These are phyloP conservation scores for Forbesichthys papilliferus DNA, from an alignment of 2,113 vertebrate species.

Conservation along the genomic window DNA sequence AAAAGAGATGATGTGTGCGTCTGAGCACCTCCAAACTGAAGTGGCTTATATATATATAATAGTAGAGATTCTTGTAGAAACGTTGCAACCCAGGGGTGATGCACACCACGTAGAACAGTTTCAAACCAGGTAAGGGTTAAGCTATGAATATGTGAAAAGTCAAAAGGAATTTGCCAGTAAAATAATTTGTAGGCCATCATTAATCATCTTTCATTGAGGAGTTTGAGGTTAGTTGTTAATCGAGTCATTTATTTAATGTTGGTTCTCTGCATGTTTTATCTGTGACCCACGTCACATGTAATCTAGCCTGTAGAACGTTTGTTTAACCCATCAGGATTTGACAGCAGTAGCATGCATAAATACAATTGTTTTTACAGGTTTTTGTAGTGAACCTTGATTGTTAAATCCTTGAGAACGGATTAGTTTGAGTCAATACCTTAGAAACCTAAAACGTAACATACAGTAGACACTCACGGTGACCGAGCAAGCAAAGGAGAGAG, in stretches of 20 bases:
- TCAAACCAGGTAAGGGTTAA: slow-evolving; percentile 52
- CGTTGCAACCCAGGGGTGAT: not conserved
- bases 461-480: not conserved
- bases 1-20: slow-evolving; percentile 25
- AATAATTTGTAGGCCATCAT: not conserved
- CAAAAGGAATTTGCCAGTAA: not conserved
- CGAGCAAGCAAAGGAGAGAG: not conserved
- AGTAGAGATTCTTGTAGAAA: not conserved
- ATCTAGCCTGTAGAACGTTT: not conserved
- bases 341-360: slow-evolving; percentile 7
- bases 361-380: slow-evolving; percentile 11
- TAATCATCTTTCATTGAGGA: not conserved
- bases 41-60: slow-evolving; percentile 34
- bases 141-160: not conserved
- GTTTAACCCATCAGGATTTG: slow-evolving; percentile 13
- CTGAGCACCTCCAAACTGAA: slow-evolving; percentile 30
- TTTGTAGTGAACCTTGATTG: slow-evolving; percentile 12
- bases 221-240: not conserved
- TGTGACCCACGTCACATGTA: slow-evolving; percentile 1
- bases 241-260: slow-evolving; percentile 6
- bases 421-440: not conserved
- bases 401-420: not conserved
- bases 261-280: not conserved
- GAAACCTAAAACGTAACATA: not conserved
- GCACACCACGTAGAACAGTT: slow-evolving; percentile 8